Conservation (phyloP, 2,113 vertebrate species). For the Clinocottus analis region DNA sequence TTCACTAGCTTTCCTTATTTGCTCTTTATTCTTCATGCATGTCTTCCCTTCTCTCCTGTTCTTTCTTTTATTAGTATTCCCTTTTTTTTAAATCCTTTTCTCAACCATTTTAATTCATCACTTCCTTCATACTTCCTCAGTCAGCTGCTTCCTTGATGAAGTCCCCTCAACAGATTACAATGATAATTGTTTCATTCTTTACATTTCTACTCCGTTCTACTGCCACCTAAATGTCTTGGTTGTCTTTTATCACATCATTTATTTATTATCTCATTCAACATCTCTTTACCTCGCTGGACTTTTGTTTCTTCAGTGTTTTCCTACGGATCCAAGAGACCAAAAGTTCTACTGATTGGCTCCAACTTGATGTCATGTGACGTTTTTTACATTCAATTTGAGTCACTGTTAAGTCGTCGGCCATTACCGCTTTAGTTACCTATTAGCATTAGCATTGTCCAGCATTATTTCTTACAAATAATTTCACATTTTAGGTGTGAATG, state of each 20-base stretch:
- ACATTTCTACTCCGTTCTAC: not conserved
- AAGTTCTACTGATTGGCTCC: not conserved
- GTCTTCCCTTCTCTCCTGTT: slow-evolving; percentile 17
- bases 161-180: not conserved
- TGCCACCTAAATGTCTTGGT: not conserved
- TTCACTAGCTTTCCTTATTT: not conserved
- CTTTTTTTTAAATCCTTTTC: not conserved
- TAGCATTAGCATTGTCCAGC: not conserved
- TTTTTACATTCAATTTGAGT: not conserved
- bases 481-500: not conserved
- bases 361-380: not conserved
- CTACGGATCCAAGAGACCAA: not conserved
- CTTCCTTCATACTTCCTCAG: not conserved
- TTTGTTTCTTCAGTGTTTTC: not conserved
- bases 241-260: not conserved
- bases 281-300: not conserved
- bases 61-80: not conserved
- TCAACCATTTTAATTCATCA: too few relatives aligned
- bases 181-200: not conserved
- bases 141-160: slow-evolving; percentile 1
- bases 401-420: not conserved
- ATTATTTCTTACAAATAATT: not conserved
- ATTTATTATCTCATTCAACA: not conserved
- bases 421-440: not conserved
- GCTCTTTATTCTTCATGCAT: not conserved